Evolutionary conservation across 2,797 vertebrate genomes (phyloP), one percentile per base, ranked within the genome.

Genomic region (Tarsius wallacei): DNA sequence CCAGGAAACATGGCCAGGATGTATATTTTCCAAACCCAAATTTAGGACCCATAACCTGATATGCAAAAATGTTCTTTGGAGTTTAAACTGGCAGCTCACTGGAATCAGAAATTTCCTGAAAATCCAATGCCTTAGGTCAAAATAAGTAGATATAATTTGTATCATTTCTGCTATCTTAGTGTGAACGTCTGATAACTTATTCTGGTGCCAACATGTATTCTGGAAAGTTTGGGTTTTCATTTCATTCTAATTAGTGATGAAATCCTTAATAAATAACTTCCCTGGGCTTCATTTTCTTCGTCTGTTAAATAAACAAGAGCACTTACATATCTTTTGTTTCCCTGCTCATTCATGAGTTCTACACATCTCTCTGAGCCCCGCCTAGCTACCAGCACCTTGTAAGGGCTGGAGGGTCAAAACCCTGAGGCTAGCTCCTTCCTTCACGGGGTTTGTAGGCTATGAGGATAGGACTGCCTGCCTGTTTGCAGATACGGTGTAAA

Each of bases 31-130:
- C 66, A 73, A 66, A 81, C 57, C 17, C 42, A 68, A 90, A 68
- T 95, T 86, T 86, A 86, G 33, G 33, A 70, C 47, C n/a, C n/a
- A 74, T 81, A n/a, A 90, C 63, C 28, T 26, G 42, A 63, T 81
- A 87, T 15, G 2, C 70, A 13, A 81, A 95, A 33, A 7, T 76
- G 3, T 86, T 76, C 66, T 90, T 81, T 84, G 63, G 31, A 49
- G 53, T 8, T 78, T 68, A 94, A 89, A 89, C 15, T 9, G 15
- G 63, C 36, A 91, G 26, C 71, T 94, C 51, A 26, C 33, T 63
- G 6, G 93, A 87, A 76, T 55, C 15, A 70, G 68, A 95, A 85
- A 81, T 66, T 80, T 81, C 36, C 57, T 53, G 42, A 92, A 74
- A 80, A 93, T 61, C 24, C 47, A 68, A 51, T 19, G 22, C 22